Conservation (phyloP, 2,113 vertebrate genomes). For the Phycodurus eques region DNA sequence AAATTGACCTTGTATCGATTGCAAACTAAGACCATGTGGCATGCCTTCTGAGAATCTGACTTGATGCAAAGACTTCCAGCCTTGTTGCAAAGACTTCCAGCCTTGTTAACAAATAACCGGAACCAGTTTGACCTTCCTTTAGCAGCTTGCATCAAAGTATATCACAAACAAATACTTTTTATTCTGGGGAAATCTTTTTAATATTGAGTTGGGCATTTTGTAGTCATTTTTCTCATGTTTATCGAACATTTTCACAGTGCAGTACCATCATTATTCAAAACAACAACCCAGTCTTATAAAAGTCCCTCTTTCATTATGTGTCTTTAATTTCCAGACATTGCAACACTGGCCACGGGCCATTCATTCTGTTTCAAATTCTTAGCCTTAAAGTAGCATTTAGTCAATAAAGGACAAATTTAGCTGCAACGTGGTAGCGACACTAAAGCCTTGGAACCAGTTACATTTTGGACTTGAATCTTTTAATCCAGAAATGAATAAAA, state of each 20-base stretch:
- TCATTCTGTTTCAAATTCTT: not conserved
- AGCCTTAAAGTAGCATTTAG: not conserved
- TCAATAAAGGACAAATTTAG: not conserved
- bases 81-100: too few relatives aligned
- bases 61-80: too few relatives aligned
- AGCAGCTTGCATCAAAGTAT: constrained; percentile 44
- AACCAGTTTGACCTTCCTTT: constrained; percentile 50
- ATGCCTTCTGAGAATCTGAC: too few relatives aligned
- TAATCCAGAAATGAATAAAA: constrained; percentile 27
- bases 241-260: not conserved
- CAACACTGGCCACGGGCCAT: not conserved
- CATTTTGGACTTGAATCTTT: constrained; percentile 19
- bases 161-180: constrained; percentile 54
- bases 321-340: constrained; percentile 2
- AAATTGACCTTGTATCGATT: too few relatives aligned
- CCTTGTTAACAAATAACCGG: constrained; percentile 27
- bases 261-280: constrained; percentile 3
- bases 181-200: constrained; percentile 21
- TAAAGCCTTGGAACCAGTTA: not conserved
- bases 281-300: not conserved
- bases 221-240: not conserved
- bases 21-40: too few relatives aligned
- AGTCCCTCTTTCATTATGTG: constrained; percentile 6
- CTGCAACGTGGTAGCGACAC: not conserved
- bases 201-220: not conserved